Percentiles rank a stretch among this genome's conserved stretches.
Evolutionary conservation across 2,113 vertebrate genomes (phyloP).

Genomic region (Eleginops maclovinus): DNA sequence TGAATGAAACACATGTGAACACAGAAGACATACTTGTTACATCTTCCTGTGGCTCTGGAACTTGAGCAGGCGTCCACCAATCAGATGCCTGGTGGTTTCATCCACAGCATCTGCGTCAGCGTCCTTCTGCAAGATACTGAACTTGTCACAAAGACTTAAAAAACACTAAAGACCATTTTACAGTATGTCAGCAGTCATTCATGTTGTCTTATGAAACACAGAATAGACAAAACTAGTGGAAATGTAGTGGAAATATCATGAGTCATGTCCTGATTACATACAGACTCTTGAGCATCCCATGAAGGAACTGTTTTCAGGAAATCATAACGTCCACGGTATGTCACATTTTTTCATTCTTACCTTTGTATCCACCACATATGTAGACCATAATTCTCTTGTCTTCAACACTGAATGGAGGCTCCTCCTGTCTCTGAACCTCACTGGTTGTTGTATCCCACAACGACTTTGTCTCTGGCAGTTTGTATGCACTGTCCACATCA

Average conservation of each 20-base stretch:
- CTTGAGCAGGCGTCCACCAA: too few relatives aligned
- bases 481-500: neutral
- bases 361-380: slow-evolving; percentile 80
- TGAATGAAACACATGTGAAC: slow-evolving; percentile 35
- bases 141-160: too few relatives aligned
- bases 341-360: slow-evolving; percentile 47
- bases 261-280: too few relatives aligned
- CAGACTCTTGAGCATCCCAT: too few relatives aligned
- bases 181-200: neutral
- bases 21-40: neutral
- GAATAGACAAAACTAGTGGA: neutral
- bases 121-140: too few relatives aligned
- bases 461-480: neutral
- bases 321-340: neutral
- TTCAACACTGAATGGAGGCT: slow-evolving; percentile 17
- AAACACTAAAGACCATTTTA: too few relatives aligned
- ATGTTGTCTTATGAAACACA: neutral
- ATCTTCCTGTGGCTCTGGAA: neutral
- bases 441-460: slow-evolving; percentile 3
- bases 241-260: too few relatives aligned
- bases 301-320: neutral
- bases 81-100: too few relatives aligned
- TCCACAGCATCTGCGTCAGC: too few relatives aligned
- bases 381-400: slow-evolving; percentile 78
- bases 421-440: slow-evolving; percentile 41